These are phyloP conservation scores for Amphiduros pacificus DNA, from an alignment of 2,888 invertebrate genomes.

Conservation along the genomic window DNA sequence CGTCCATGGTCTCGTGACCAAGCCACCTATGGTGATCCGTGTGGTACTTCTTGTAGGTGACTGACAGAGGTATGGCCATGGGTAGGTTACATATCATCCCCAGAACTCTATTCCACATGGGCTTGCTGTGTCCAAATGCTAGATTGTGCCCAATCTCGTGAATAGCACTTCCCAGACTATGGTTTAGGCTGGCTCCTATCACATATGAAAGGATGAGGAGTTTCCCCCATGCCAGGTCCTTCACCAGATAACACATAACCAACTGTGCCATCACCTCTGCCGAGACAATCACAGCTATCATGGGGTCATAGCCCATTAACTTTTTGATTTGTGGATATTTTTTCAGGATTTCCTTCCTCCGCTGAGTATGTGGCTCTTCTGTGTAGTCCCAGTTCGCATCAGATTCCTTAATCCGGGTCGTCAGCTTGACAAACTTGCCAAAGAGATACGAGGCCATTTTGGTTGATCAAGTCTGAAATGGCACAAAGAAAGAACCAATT, in stretches of 20 bases:
- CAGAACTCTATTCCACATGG: conserved; percentile 47
- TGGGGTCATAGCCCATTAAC: conserved; percentile 56
- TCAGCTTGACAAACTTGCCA: conserved; percentile 2
- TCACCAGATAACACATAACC: conserved; percentile 26
- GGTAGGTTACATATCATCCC: conserved; percentile 57
- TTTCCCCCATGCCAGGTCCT: conserved; percentile 45
- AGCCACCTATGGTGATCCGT: conserved; percentile 57
- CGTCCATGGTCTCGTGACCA: conserved; percentile 56
- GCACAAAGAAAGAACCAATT: too few relatives aligned
- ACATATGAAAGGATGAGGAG: conserved; percentile 45
- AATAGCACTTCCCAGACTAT: conserved; percentile 57
- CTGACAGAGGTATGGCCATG: conserved; percentile 54
- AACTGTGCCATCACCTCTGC: conserved; percentile 37
- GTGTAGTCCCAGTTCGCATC: conserved; percentile 81
- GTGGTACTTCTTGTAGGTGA: conserved; percentile 59
- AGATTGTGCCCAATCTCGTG: conserved; percentile 60
- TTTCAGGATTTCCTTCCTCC: conserved; percentile 84
- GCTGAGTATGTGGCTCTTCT: conserved; percentile 93
- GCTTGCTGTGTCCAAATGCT: conserved; percentile 54
- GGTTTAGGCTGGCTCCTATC: conserved; percentile 51
- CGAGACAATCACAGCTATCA: conserved; percentile 44
- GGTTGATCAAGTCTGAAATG: too few relatives aligned
- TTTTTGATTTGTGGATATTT: conserved; percentile 59
- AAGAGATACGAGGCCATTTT: conserved; percentile 1
- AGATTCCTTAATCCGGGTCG: neutral